Percentiles rank a stretch among this genome's conserved stretches.
Conservation (phyloP, 1,140 invertebrate species). For the Drosophila paulistorum region DNA sequence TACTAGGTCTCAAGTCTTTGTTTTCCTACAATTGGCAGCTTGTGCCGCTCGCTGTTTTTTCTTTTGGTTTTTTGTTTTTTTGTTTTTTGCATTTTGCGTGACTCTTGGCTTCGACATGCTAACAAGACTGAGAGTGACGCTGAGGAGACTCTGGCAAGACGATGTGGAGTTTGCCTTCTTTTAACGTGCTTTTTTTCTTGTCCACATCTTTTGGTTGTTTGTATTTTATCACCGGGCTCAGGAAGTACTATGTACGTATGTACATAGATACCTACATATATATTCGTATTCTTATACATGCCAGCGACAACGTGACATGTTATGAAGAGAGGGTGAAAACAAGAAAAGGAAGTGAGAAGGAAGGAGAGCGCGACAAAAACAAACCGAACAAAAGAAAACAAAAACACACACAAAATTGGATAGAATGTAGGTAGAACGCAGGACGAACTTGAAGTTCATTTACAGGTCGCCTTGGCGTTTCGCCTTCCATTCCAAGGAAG, state of each 20-base stretch:
- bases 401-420: constrained; percentile 19
- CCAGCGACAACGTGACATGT: constrained; percentile 18
- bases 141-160: neutral
- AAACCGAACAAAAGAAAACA: neutral
- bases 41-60: neutral
- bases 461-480: constrained; percentile 2
- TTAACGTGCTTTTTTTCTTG: too few relatives aligned
- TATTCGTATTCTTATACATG: neutral
- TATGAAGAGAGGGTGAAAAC: neutral
- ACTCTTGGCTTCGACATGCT: constrained; percentile 15
- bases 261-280: neutral
- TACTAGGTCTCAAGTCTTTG: neutral
- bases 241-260: neutral
- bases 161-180: neutral
- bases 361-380: constrained; percentile 16
- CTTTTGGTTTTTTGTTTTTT: neutral
- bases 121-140: constrained; percentile 5
- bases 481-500: neutral
- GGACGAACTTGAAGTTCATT: constrained; percentile 9
- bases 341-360: neutral
- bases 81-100: constrained; percentile 3
- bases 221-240: constrained; percentile 10
- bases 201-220: neutral
- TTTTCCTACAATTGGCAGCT: constrained; percentile 11
- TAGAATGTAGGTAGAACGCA: constrained; percentile 8